phyloP scores from a whole-genome alignment of 1,140 invertebrate genomes.

The Monomorium pharaonis region DNA sequence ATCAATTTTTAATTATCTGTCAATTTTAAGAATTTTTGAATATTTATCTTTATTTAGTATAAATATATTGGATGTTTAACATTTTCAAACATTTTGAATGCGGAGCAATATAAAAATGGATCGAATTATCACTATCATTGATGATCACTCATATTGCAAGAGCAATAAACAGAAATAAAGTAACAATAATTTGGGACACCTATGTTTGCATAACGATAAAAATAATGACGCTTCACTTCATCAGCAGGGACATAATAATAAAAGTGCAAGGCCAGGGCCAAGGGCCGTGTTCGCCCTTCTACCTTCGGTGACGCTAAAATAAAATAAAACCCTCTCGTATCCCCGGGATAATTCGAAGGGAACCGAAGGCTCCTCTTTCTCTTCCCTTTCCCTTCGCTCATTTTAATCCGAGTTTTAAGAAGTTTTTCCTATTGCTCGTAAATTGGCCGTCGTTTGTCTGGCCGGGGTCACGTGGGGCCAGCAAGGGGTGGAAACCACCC shows the following conservation, averaged over 20 bases:
- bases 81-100: not conserved
- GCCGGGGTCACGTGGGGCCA: conserved; percentile 54
- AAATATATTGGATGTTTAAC: not conserved
- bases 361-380: conserved; percentile 31
- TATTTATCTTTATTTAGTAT: too few relatives aligned
- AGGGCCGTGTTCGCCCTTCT: conserved; percentile 12
- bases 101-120: not conserved
- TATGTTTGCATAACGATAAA: not conserved
- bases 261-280: conserved; percentile 37
- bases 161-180: not conserved
- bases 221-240: conserved; percentile 33
- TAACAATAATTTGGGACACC: not conserved
- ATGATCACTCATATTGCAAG: not conserved
- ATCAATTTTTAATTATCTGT: conserved; percentile 56
- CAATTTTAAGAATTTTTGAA: not conserved
- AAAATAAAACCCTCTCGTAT: conserved; percentile 73
- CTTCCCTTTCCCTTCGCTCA: conserved; percentile 61
- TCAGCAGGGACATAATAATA: conserved; percentile 36
- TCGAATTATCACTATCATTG: not conserved
- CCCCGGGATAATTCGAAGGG: conserved; percentile 59
- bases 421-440: conserved; percentile 75
- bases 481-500: conserved; percentile 49
- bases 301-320: conserved; percentile 64
- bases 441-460: conserved; percentile 82
- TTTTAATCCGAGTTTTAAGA: conserved; percentile 82